Evolutionary conservation across 2,113 vertebrate species (phyloP).

Genomic region (Cephalopholis sonnerati): DNA sequence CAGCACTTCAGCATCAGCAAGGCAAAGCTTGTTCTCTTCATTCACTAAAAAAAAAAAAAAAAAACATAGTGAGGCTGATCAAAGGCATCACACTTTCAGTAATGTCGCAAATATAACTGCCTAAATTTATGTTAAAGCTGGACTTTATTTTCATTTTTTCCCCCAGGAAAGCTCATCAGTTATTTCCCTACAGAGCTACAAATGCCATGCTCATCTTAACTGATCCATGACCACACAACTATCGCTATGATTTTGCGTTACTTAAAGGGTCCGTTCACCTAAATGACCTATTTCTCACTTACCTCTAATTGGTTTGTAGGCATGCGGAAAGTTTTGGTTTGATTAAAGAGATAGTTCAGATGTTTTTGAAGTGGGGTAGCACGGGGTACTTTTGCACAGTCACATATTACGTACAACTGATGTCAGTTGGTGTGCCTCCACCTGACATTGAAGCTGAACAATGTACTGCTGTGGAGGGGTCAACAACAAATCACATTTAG

Average conservation of each 20-base stretch:
- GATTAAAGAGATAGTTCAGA: neutral
- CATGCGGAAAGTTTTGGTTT: neutral
- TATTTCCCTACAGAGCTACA: neutral
- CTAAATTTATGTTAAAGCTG: neutral
- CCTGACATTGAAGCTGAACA: too few species aligned
- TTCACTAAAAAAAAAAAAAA: conserved; percentile 25
- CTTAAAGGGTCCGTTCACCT: neutral
- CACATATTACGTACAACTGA: too few species aligned
- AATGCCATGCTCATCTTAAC: neutral
- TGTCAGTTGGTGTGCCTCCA: too few species aligned
- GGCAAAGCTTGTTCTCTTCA: conserved; percentile 59
- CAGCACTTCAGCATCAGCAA: conserved; percentile 65
- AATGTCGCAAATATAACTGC: conserved; percentile 6
- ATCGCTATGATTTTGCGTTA: fast-evolving
- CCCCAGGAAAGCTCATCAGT: conserved; percentile 37
- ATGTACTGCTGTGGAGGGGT: too few species aligned
- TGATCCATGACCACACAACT: neutral
- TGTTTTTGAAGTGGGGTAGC: too few species aligned
- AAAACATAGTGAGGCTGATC: neutral
- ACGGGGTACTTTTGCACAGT: too few species aligned
- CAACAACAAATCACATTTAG: too few species aligned
- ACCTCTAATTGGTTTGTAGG: neutral
- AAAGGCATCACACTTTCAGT: conserved; percentile 49
- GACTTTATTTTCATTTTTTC: neutral
- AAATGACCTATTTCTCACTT: neutral